Evolutionary conservation across 2,113 vertebrate species (phyloP), one percentile per base, ranked within the genome.

Genomic region (Reinhardtius hippoglossoides): DNA sequence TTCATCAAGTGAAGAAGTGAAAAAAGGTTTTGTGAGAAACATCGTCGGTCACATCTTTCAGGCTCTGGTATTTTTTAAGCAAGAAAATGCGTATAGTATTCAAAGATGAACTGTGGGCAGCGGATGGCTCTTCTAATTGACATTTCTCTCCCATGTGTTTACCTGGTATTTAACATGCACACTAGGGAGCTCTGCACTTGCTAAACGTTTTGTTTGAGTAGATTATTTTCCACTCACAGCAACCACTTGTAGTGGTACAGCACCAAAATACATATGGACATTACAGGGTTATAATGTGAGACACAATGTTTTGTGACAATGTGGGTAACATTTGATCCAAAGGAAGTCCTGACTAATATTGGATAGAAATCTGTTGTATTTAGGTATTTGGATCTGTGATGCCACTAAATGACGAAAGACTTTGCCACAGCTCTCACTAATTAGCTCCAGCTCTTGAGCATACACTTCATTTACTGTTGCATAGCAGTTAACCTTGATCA

Each of bases 81-180:
- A n/a, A 26, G 13, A 69, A 52, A 60, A 74, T 16, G 3, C 37
- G 26, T n/a, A 26, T 18, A 0, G 59, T 59, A 62, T 21, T 80
- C 9, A 72, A 44, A 67, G 66, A 12, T 67, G 26, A 65, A 56
- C 20, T 69, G 23, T 59, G 10, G 58, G 31, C 72, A 61, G 52
- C 18, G 46, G 46, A 50, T 63, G 42, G 52, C 79, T 74, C 14
- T 76, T 71, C 78, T 61, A n/a, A 65, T 80, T 54, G n/a, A 57
- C 54, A 70, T 74, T 63, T 74, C 18, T 82, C 18, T 46, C 52
- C 27, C 59, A 16, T 67, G 67, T 46, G 18, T 64, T 21, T 58
- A 63, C 21, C 26, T 55, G 12, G 13, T 55, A 76, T 73, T 78
- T 57, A 78, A 78, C 62, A 62, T 54, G 23, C 60, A 64, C 54